Evolutionary conservation across 2,797 vertebrate genomes (phyloP), one percentile per base, ranked within the genome.

Genomic region (Argya squamiceps): DNA sequence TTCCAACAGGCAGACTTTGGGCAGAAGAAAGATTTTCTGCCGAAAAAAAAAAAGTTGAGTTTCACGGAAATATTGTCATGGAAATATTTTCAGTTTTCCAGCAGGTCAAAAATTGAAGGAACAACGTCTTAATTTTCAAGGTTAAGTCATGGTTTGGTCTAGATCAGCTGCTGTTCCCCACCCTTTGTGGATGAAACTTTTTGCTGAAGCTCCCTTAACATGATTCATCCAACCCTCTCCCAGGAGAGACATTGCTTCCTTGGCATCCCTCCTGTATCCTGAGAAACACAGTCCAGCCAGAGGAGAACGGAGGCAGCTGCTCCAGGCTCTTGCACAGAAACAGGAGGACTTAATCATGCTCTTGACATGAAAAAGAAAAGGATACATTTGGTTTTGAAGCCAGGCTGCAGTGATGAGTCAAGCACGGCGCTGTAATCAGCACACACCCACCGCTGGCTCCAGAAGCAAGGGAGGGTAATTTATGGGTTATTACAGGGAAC

Each of bases 251-350:
- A 43, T 94, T 44, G 58, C 80, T 89, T 84, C 76, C 6, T 47
- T 94, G 94, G 85, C 96, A 86, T 84, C 63, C 59, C 88, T 96
- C 88, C 83, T 94, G 83, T 19, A 94, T 85, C 89, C 85, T 69
- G 90, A 96, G 86, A 78, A 95, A 88, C 62, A 27, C 47, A 58
- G 52, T 4, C 79, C 3, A 2, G 79, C 71, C 53, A 75, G 65
- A 87, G 78, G 26, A 86, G 93, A 88, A 88, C 0, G 0, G 18
- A 95, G 83, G 50, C 95, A 95, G 95, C 95, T 96, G 94, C 80
- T 97, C 58, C 83, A 34, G 46, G 41, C 63, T 93, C 70, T 84
- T 63, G 39, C 76, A 79, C 55, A 82, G 64, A 83, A 93, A 96
- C 89, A 92, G 77, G 63, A 93, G 91, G 76, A 92, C 55, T 91